Evolutionary conservation across 2,113 vertebrate genomes (phyloP), one percentile per base, ranked within the genome.

Genomic region (Megaceryle maxima): DNA sequence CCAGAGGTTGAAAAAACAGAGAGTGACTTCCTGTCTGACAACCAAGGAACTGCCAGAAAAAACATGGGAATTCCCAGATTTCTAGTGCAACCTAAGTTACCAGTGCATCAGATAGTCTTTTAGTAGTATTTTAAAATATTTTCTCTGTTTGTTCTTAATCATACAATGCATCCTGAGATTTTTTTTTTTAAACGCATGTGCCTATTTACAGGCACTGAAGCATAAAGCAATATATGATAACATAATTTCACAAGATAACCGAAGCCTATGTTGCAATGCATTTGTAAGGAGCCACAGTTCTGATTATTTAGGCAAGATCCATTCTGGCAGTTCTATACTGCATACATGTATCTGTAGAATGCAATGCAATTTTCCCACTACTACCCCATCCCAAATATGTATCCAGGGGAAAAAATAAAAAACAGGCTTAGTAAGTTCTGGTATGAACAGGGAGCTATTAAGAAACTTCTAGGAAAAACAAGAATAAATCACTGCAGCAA

Each of bases 1-100:
- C 50, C 72, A 90, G 68, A 93, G 68, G 85, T 7, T 94, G 82
- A 92, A 96, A 93, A 86, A 64, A 76, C 68, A 85, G 70, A 78
- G 80, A 79, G 21, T 53, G 83, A 93, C 91, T 97, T 96, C 96
- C 93, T 96, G 96, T 75, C 73, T 94, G 77, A 79, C 53, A 92
- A 57, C 67, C 53, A 87, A 78, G 67, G 44, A 91, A 9, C 33
- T 96, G 78, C 67, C 92, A 96, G 86, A 88, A 94, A 96, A 55
- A 72, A 95, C 76, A 96, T 60, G 86, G 95, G 86, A 95, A 96
- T 97, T 90, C 94, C 91, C 86, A 94, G 56, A 94, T 92, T 90
- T 72, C 55, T 43, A 90, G 29, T 20, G 48, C 13, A 88, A 53
- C 9, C 0, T 60, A 64, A 88, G 46, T 33, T 81, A 94, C 8